phyloP scores from a whole-genome alignment of 2,888 invertebrate species.

The Drosophila histrio region DNA sequence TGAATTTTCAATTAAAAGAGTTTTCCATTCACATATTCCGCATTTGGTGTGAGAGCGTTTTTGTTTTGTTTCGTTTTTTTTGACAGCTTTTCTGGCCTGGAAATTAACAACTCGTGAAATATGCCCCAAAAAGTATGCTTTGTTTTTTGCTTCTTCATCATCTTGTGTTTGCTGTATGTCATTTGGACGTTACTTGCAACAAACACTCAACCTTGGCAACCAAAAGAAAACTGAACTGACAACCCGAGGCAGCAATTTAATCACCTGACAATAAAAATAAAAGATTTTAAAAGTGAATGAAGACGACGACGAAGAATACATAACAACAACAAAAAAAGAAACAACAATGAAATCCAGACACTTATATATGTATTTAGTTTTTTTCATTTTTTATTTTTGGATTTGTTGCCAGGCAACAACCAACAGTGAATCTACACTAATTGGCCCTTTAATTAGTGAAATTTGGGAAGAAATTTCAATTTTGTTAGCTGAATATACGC shows the following conservation, averaged over 20 bases:
- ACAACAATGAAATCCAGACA: conserved; percentile 4
- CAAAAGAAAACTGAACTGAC: conserved; percentile 36
- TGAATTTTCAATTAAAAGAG: conserved; percentile 73
- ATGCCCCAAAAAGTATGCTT: conserved; percentile 67
- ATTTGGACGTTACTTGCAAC: conserved; percentile 19
- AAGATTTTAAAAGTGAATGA: conserved; percentile 11
- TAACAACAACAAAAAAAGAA: not conserved
- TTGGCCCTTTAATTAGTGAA: conserved; percentile 45
- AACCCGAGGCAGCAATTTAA: conserved; percentile 65
- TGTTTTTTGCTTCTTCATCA: conserved; percentile 19
- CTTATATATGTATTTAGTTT: not conserved
- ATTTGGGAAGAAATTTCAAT: conserved; percentile 6
- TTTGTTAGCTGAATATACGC: conserved; percentile 8
- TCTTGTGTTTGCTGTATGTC: conserved; percentile 5
- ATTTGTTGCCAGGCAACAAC: conserved; percentile 36
- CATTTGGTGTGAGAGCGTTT: conserved; percentile 7
- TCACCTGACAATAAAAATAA: conserved; percentile 56
- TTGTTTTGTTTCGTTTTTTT: conserved; percentile 24
- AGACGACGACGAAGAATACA: not conserved
- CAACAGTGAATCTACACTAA: conserved; percentile 15
- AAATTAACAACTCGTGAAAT: conserved; percentile 71
- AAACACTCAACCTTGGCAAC: conserved; percentile 46
- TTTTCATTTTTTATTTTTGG: not conserved
- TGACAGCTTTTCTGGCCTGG: conserved; percentile 45
- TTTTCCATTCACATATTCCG: conserved; percentile 37